Percentiles rank a stretch among this genome's conserved stretches.
These are phyloP conservation scores for Watsonalla binaria DNA, from an alignment of 2,888 invertebrate genomes.

Conservation along the genomic window DNA sequence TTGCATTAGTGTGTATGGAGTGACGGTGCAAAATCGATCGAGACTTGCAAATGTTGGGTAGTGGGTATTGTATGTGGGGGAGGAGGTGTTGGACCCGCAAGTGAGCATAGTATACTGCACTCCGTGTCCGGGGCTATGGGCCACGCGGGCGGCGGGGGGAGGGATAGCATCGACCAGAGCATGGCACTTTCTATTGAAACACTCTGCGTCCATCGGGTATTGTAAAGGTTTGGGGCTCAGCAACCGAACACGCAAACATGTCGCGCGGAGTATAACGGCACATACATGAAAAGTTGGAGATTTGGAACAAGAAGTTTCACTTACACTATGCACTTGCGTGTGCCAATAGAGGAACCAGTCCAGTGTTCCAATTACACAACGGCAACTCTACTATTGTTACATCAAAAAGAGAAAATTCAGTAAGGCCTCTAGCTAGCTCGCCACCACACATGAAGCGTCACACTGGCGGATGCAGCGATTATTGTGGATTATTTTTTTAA, in stretches of 20 bases:
- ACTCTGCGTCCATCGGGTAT: constrained; percentile 64
- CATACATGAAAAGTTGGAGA: constrained; percentile 76
- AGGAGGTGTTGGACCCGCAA: constrained; percentile 55
- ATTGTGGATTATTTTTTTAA: constrained; percentile 54
- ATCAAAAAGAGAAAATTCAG: constrained; percentile 73
- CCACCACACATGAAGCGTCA: constrained; percentile 73
- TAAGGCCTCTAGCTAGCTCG: constrained; percentile 67
- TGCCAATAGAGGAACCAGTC: constrained; percentile 74
- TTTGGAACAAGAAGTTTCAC: constrained; percentile 80
- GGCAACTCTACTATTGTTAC: constrained; percentile 53
- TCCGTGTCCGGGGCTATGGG: constrained; percentile 48
- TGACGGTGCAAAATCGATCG: constrained; percentile 83
- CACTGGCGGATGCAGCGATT: constrained; percentile 67
- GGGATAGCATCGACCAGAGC: constrained; percentile 72
- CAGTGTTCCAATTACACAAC: constrained; percentile 66
- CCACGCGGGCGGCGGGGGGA: constrained; percentile 43
- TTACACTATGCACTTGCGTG: constrained; percentile 77
- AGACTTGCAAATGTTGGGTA: constrained; percentile 61
- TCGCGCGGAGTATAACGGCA: constrained; percentile 70
- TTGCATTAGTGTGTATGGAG: constrained; percentile 63
- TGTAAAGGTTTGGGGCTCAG: constrained; percentile 64
- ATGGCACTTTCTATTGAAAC: constrained; percentile 74
- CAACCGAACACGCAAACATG: constrained; percentile 74
- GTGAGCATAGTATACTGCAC: constrained; percentile 58
- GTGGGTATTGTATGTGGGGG: constrained; percentile 42